phyloP scores from a whole-genome alignment of 2,797 vertebrate species.

The Halcyon smyrnensis region DNA sequence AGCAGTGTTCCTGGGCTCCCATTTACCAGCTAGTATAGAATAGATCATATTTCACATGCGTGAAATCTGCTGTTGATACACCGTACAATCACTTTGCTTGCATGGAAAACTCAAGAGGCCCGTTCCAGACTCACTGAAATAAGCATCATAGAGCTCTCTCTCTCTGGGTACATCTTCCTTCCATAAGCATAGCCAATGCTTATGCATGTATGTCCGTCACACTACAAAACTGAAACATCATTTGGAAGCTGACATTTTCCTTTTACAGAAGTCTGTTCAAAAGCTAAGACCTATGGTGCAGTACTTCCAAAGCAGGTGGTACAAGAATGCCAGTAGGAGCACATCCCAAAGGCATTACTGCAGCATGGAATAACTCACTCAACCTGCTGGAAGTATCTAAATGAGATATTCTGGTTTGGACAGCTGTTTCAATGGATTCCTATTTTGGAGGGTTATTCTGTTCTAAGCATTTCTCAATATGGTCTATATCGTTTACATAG shows the following conservation, averaged over 20 bases:
- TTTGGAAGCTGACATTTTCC: conserved; percentile 3
- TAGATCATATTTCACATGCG: neutral
- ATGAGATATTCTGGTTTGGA: conserved; percentile 6
- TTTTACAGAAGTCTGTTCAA: conserved; percentile 18
- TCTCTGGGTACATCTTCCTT: neutral
- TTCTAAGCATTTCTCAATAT: neutral
- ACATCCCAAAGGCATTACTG: conserved; percentile 44
- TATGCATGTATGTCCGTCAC: neutral
- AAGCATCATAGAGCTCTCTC: neutral
- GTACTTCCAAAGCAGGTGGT: conserved; percentile 15
- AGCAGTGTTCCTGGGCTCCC: neutral
- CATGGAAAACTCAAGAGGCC: neutral
- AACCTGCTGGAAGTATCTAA: conserved; percentile 9
- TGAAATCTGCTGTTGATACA: neutral
- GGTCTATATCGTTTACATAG: neutral
- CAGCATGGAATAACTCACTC: conserved; percentile 5
- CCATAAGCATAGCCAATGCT: neutral
- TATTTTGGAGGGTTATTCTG: neutral
- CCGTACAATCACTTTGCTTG: neutral
- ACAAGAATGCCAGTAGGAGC: conserved; percentile 10
- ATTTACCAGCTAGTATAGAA: neutral
- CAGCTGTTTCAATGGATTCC: neutral
- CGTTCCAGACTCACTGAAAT: neutral
- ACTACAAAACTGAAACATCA: conserved; percentile 12
- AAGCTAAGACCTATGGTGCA: conserved; percentile 15